These are phyloP conservation scores for Yponomeuta evonymella DNA, from an alignment of 2,888 invertebrate species.

Conservation along the genomic window DNA sequence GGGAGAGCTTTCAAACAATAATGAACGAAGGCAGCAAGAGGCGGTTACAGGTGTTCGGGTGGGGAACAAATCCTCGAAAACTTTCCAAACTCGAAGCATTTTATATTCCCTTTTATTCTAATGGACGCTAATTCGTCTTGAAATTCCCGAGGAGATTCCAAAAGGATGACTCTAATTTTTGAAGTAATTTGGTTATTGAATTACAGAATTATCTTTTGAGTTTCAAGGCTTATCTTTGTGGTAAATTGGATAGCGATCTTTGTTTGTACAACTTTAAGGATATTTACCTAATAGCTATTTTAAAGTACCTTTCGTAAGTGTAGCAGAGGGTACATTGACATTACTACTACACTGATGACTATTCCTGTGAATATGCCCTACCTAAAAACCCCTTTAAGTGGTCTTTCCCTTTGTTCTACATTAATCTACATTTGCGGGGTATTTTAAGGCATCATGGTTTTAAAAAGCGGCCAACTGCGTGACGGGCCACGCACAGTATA, in stretches of 20 bases:
- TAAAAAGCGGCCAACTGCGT: no score
- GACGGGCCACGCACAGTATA: no score
- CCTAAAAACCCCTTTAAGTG: no score
- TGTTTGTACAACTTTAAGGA: neutral
- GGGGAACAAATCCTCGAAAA: conserved; percentile 4
- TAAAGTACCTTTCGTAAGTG: no score
- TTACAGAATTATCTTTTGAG: neutral
- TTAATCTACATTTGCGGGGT: no score
- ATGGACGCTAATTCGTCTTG: neutral
- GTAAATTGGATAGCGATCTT: neutral
- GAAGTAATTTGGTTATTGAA: neutral
- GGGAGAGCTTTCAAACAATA: neutral
- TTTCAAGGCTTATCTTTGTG: neutral
- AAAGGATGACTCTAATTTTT: neutral
- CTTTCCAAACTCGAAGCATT: conserved; percentile 5
- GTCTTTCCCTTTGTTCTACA: no score
- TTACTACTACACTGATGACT: no score
- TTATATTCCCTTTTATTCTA: conserved; percentile 9
- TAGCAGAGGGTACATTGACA: no score
- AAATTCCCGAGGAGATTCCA: neutral
- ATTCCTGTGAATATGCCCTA: no score
- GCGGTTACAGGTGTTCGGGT: conserved; percentile 9
- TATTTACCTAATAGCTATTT: no score
- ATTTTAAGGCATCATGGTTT: no score
- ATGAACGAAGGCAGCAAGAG: neutral